Percentiles rank a stretch among this genome's conserved stretches.
phyloP scores from a whole-genome alignment of 1,140 invertebrate genomes.

The Drosophila hydei region DNA sequence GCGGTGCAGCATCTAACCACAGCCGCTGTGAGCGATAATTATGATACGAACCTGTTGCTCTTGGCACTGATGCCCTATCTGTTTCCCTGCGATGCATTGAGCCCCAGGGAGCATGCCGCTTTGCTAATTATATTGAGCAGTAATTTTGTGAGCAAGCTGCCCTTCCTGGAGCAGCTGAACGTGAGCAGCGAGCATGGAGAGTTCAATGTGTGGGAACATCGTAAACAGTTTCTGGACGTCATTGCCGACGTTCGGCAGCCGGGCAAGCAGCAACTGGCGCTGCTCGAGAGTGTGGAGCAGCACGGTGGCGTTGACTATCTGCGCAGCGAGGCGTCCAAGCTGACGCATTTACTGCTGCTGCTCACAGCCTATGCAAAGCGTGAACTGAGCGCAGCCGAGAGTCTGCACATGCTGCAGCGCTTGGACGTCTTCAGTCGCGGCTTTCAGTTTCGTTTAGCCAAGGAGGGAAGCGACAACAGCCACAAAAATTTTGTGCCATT shows the following conservation, averaged over 20 bases:
- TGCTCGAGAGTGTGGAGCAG: slow-evolving; percentile 62
- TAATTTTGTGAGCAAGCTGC: slow-evolving; percentile 48
- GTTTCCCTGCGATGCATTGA: slow-evolving; percentile 48
- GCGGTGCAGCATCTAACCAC: slow-evolving; percentile 82
- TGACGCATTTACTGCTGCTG: slow-evolving; percentile 71
- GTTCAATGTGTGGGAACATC: slow-evolving; percentile 55
- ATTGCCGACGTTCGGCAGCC: slow-evolving; percentile 51
- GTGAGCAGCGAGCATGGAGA: slow-evolving; percentile 8
- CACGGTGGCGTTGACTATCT: slow-evolving; percentile 55
- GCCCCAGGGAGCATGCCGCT: slow-evolving; percentile 27
- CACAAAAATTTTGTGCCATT: slow-evolving; percentile 46
- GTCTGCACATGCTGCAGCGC: slow-evolving; percentile 53
- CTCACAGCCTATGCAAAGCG: slow-evolving; percentile 66
- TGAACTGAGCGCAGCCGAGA: slow-evolving; percentile 37
- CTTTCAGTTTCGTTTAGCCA: slow-evolving; percentile 34
- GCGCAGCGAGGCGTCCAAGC: slow-evolving; percentile 41
- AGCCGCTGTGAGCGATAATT: slow-evolving; percentile 35
- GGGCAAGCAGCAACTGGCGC: slow-evolving; percentile 39
- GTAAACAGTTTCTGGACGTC: slow-evolving; percentile 68
- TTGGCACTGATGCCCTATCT: slow-evolving; percentile 71
- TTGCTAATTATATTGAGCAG: slow-evolving; percentile 54
- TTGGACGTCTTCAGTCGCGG: slow-evolving; percentile 35
- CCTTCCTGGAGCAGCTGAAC: slow-evolving; percentile 53
- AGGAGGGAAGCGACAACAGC: slow-evolving; percentile 10
- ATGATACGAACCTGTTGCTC: slow-evolving; percentile 69